Conservation (phyloP, 2,797 vertebrate species). For the Pelochelys cantorii region DNA sequence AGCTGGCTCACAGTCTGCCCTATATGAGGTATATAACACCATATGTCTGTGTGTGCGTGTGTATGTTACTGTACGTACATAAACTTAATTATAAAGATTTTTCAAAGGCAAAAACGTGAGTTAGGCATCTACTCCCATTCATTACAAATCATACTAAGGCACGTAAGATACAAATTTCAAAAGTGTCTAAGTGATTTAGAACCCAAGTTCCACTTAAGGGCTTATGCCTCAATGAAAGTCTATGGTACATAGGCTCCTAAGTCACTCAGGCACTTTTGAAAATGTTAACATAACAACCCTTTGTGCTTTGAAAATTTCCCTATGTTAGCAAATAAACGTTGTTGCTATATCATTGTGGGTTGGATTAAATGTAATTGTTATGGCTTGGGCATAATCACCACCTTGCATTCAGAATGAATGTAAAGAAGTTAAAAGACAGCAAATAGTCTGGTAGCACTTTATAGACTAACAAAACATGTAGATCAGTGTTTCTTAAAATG, state of each 20-base stretch:
- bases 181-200: background rate
- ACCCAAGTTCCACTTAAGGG: background rate
- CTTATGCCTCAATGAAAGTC: background rate
- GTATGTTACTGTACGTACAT: background rate
- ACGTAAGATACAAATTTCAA: background rate
- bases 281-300: background rate
- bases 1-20: background rate
- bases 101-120: background rate
- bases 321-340: background rate
- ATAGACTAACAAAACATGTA: no score
- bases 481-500: no score
- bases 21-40: background rate
- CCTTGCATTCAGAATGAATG: background rate
- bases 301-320: background rate
- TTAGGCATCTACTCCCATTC: background rate
- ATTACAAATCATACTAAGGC: background rate
- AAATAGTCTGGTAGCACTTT: no score
- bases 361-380: background rate
- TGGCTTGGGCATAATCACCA: background rate
- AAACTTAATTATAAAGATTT: background rate
- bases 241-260: background rate
- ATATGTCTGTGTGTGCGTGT: background rate
- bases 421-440: background rate
- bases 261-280: background rate
- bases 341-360: background rate